phyloP scores from a whole-genome alignment of 1,140 invertebrate genomes.

The Palaemon carinicauda region DNA sequence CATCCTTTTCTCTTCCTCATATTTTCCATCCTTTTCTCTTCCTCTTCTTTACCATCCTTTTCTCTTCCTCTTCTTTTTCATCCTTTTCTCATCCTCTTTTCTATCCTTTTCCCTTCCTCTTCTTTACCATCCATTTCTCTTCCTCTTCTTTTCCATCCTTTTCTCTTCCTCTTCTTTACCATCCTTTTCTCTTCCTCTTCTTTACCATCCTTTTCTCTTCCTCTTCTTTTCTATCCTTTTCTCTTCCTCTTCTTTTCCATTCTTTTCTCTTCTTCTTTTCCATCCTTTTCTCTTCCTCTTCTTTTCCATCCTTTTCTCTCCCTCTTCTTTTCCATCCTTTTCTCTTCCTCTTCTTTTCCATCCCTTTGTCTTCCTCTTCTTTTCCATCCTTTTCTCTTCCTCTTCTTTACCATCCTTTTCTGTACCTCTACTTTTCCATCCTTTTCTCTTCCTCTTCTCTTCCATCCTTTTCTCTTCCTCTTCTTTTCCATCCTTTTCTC shows the following conservation, averaged over 20 bases:
- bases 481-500: background rate
- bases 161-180: background rate
- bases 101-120: background rate
- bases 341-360: no score
- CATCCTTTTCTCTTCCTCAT: background rate
- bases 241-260: background rate
- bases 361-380: no score
- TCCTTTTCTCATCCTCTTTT: background rate
- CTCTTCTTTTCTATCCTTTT: background rate
- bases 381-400: background rate
- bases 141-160: background rate
- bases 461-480: background rate
- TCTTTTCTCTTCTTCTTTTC: background rate
- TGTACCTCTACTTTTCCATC: no score
- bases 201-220: no score
- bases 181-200: background rate
- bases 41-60: no score
- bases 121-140: no score
- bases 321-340: background rate
- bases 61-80: background rate
- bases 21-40: background rate
- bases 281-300: no score
- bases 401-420: background rate
- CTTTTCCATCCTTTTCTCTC: background rate
- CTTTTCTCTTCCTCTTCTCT: background rate